Evolutionary conservation across 2,888 invertebrate species (phyloP), one percentile per base, ranked within the genome.

Genomic region (Scaptomyza reducta): DNA sequence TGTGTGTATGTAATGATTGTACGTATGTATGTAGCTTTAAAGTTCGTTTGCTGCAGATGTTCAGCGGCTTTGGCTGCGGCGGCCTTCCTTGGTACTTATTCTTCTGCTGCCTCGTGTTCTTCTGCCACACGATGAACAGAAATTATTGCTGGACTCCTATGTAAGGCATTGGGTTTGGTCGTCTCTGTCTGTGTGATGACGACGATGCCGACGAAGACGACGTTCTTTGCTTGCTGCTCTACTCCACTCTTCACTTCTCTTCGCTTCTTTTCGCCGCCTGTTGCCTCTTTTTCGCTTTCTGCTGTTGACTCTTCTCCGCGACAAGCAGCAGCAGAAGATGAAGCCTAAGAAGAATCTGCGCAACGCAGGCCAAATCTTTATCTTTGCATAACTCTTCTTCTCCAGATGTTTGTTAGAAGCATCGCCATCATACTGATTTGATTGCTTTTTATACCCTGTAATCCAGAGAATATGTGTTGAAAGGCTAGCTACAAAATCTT

Each of bases 131-230:
- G 46, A 47, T 58, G 70, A 74, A 74, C 70, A 64, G 70, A 50
- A 69, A 55, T 58, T 63, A 57, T 54, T 61, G 71, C 47, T 44
- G 44, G 54, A 46, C 58, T 50, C 62, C 62, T 80, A 84, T 86
- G 82, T 82, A 82, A 87, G 82, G 81, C 82, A 83, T 78, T 82
- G 81, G 87, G 87, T 86, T 83, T 77, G 77, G 31, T 40, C 40
- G n/a, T 40, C 40, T 47, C 29, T 38, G 9, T 35, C n/a, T 6
- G 35, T 35, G 6, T 35, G 35, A 22, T 22, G 27, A 7, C 27
- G 27, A 27, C 27, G 27, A 27, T 7, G 27, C 1, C n/a, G 35
- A 35, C 35, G 35, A 35, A 14, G 42, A 31, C 6, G 38, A 45
- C 25, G 16, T 27, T 16, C 47, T 35, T 50, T 13, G 22, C 22